Evolutionary conservation across 2,888 invertebrate genomes (phyloP).

Genomic region (Phymatocera aterrima): DNA sequence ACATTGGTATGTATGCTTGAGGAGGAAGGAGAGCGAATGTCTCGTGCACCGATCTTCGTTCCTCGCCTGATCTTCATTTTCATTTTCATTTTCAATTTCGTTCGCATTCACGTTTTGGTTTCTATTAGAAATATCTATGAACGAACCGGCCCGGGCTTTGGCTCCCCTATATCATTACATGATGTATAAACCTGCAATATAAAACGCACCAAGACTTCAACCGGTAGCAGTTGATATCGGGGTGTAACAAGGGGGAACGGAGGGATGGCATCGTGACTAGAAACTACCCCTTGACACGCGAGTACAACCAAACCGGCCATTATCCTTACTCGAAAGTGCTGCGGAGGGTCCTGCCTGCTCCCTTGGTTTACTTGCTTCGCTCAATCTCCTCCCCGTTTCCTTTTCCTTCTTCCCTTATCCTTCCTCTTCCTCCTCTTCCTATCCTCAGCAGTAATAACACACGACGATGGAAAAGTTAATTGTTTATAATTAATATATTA

Average conservation of each 20-base stretch:
- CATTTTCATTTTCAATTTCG: too few species aligned
- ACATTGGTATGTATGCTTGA: too few species aligned
- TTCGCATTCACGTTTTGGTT: too few species aligned
- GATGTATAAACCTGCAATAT: not conserved
- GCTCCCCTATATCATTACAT: too few species aligned
- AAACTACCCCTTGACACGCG: constrained; percentile 69
- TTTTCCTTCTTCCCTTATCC: not conserved
- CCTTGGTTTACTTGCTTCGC: too few species aligned
- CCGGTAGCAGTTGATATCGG: not conserved
- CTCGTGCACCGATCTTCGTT: too few species aligned
- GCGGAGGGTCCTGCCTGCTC: not conserved
- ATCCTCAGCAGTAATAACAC: not conserved
- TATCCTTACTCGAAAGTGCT: constrained; percentile 54
- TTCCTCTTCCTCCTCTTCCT: not conserved
- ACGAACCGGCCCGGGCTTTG: too few species aligned
- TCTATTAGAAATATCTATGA: too few species aligned
- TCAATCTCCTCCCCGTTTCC: too few species aligned
- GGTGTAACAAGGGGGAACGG: not conserved
- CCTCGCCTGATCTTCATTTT: too few species aligned
- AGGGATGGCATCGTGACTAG: constrained; percentile 33
- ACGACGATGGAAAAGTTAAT: constrained; percentile 68
- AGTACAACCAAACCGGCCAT: constrained; percentile 66
- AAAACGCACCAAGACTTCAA: not conserved
- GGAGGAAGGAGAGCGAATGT: too few species aligned
- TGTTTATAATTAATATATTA: constrained; percentile 72